Evolutionary conservation across 2,797 vertebrate genomes (phyloP).

Genomic region (Hydrolagus colliei): DNA sequence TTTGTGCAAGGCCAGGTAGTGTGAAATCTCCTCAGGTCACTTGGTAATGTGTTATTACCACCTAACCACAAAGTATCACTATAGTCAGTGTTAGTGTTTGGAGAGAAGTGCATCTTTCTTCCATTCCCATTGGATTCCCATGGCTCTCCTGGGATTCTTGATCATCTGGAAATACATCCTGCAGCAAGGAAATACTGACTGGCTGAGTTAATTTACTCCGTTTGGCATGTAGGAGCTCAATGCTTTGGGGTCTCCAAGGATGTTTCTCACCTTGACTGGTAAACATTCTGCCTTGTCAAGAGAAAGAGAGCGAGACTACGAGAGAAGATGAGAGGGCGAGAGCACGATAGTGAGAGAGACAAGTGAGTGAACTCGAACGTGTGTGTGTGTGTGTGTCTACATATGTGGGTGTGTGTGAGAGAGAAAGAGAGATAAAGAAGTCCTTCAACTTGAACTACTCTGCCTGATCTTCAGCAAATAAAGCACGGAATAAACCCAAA

Average conservation of each 20-base stretch:
- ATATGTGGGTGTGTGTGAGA: no score
- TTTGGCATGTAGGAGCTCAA: background rate
- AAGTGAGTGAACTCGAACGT: no score
- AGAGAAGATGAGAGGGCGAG: no score
- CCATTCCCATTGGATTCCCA: background rate
- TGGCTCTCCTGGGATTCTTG: background rate
- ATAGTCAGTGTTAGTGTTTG: background rate
- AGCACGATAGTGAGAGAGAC: no score
- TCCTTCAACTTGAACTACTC: no score
- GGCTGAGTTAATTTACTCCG: background rate
- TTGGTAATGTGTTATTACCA: background rate
- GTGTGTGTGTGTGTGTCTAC: no score
- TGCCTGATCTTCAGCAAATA: no score
- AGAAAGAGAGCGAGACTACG: no score
- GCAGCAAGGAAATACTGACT: background rate
- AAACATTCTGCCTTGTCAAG: background rate
- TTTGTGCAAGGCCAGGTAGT: no score
- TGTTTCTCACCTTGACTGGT: background rate
- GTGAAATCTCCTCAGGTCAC: background rate
- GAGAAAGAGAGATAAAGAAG: no score
- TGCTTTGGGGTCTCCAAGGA: background rate
- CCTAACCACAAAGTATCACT: background rate
- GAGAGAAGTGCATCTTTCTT: background rate
- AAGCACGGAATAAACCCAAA: no score
- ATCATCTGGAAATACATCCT: background rate